Base-by-base conservation (phyloP, 2,888 invertebrate genomes). In the Seira sanloemensis region DNA sequence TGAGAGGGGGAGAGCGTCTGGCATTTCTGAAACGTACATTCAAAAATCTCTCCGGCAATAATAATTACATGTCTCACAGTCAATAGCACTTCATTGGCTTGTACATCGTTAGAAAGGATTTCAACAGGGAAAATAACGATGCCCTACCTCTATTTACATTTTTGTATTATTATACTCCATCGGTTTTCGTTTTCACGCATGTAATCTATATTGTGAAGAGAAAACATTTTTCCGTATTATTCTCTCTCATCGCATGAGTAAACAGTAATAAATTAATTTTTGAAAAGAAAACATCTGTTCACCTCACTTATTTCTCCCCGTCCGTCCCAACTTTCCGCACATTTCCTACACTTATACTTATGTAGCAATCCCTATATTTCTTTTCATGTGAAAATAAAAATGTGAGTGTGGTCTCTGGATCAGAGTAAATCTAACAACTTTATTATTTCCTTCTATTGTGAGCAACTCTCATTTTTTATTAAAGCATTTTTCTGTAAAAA, bases 201-300 rank as follows among this genome's bases (percentile, higher is more conserved):
- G n/a, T n/a, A n/a, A n/a, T n/a, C n/a, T n/a, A n/a, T n/a, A n/a
- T n/a, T n/a, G n/a, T n/a, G n/a, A n/a, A 18, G 50, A 50, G n/a
- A 50, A 50, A 50, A 50, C 16, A 7, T 18, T 50, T 50, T 16
- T 50, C 50, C 50, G 50, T 50, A 50, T 50, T 50, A 50, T 50
- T 50, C 50, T 50, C 50, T 50, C n/a, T 50, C 50, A 24, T 24
- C 24, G 72, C 66, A 50, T 65, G 78, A 66, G 66, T 37, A 78
- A 72, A 72, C 72, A 78, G 72, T 37, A 78, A 71, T 78, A 78
- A 78, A 78, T 78, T 78, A 71, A 68, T 78, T 25, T 72, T 78
- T 78, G n/a, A 66, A 50, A 50, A 50, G 23, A 37, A 74, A 79
- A 73, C 79, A 79, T 79, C 79, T 79, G 79, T 24, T 79, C 74